A percentile compares a stretch with the other conserved stretches of the same genome.
phyloP scores from a whole-genome alignment of 2,113 vertebrate genomes.

The cattle (Bos taurus) region DNA sequence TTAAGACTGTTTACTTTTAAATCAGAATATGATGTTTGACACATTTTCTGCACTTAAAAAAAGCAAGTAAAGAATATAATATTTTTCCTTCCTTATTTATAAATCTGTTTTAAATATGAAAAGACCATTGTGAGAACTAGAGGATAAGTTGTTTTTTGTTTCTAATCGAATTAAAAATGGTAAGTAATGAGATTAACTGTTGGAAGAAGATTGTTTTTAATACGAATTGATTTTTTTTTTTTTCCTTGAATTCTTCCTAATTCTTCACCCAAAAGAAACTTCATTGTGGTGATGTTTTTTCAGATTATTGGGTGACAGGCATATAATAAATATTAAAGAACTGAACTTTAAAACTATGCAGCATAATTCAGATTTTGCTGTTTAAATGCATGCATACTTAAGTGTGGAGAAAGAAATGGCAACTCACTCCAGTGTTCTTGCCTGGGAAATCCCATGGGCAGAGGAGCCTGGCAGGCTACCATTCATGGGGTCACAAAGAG shows the following conservation, averaged over 20 bases:
- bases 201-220: neutral
- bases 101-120: neutral
- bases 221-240: neutral
- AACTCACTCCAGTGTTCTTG: neutral
- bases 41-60: neutral
- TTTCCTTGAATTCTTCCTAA: neutral
- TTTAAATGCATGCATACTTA: neutral
- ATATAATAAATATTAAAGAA: neutral
- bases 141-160: neutral
- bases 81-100: neutral
- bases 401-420: neutral
- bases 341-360: neutral
- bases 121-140: neutral
- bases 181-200: neutral
- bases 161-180: neutral
- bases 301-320: neutral
- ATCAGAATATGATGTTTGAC: neutral
- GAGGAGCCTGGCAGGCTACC: neutral
- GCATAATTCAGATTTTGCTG: neutral
- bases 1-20: constrained; percentile 18
- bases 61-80: neutral
- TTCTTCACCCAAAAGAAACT: neutral
- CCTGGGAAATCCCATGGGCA: neutral
- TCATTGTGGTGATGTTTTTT: neutral
- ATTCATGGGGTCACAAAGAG: neutral